Evolutionary conservation across 2,888 invertebrate species (phyloP).

Genomic region (Drosophila prolongata): DNA sequence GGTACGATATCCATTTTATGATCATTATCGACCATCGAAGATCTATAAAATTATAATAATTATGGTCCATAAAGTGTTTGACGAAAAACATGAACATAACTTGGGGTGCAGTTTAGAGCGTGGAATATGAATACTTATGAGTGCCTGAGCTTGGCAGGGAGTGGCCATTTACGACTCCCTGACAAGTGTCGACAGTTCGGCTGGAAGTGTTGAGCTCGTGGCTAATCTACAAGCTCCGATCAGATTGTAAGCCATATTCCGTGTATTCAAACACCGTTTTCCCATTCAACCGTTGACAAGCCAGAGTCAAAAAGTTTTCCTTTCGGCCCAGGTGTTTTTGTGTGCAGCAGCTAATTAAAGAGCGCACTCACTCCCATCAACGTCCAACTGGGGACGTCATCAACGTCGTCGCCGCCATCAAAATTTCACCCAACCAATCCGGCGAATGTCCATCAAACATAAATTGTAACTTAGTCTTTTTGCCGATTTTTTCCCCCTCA

Average conservation of each 20-base stretch:
- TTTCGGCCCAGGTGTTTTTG: conserved; percentile 6
- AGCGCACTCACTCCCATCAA: conserved; percentile 32
- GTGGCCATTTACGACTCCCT: conserved; percentile 37
- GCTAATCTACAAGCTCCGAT: conserved; percentile 41
- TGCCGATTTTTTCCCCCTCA: background rate
- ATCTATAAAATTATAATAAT: conserved; percentile 42
- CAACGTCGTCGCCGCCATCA: conserved; percentile 38
- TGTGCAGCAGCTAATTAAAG: conserved; percentile 38
- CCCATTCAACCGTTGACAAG: conserved; percentile 23
- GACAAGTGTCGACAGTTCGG: conserved; percentile 46
- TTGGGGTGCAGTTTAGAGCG: conserved; percentile 35
- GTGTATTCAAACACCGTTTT: conserved; percentile 13
- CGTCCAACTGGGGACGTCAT: conserved; percentile 36
- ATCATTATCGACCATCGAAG: conserved; percentile 7
- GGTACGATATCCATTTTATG: background rate
- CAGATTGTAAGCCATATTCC: conserved; percentile 27
- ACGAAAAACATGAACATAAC: conserved; percentile 19
- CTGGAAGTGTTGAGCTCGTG: conserved; percentile 17
- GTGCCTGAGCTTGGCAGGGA: conserved; percentile 27
- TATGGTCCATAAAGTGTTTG: conserved; percentile 16
- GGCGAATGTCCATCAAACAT: conserved; percentile 37
- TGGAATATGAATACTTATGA: conserved; percentile 36
- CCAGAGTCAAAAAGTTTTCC: conserved; percentile 7
- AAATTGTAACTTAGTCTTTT: conserved; percentile 12
- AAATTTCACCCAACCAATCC: conserved; percentile 46